A percentile compares a stretch with the other conserved stretches of the same genome.
Evolutionary conservation across 2,797 vertebrate species (phyloP).

Genomic region (Molossus alvarezi): DNA sequence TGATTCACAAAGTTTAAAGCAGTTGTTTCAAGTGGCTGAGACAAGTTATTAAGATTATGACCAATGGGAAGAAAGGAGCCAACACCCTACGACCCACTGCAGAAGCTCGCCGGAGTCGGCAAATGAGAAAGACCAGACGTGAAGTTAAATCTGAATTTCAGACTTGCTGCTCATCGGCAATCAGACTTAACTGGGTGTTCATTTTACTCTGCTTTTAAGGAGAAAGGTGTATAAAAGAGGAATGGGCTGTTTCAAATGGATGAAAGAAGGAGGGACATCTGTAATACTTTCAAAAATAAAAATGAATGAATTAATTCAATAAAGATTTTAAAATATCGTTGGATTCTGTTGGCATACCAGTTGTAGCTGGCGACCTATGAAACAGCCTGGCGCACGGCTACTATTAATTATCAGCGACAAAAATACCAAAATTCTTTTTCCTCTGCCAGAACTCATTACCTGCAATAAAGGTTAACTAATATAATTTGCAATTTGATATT

Average conservation of each 20-base stretch:
- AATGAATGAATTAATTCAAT: background rate
- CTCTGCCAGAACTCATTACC: background rate
- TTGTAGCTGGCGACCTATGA: background rate
- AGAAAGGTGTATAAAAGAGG: background rate
- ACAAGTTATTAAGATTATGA: background rate
- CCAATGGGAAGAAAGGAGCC: background rate
- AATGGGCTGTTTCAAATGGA: background rate
- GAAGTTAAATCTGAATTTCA: background rate
- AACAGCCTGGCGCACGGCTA: background rate
- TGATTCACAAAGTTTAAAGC: background rate
- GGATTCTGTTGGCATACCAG: background rate
- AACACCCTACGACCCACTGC: background rate
- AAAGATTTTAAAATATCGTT: background rate
- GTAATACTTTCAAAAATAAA: no score
- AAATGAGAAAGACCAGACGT: background rate
- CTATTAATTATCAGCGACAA: slow-evolving; percentile 39
- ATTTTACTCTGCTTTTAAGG: slow-evolving; percentile 20
- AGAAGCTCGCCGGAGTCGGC: background rate
- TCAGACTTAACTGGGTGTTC: background rate
- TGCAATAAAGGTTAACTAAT: background rate
- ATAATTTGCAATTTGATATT: background rate
- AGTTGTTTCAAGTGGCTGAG: background rate
- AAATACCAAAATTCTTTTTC: background rate
- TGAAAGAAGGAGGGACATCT: no score
- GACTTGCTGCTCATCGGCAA: background rate